These are phyloP conservation scores for Panthera leo DNA, from an alignment of 2,113 vertebrate genomes.

Conservation along the genomic window DNA sequence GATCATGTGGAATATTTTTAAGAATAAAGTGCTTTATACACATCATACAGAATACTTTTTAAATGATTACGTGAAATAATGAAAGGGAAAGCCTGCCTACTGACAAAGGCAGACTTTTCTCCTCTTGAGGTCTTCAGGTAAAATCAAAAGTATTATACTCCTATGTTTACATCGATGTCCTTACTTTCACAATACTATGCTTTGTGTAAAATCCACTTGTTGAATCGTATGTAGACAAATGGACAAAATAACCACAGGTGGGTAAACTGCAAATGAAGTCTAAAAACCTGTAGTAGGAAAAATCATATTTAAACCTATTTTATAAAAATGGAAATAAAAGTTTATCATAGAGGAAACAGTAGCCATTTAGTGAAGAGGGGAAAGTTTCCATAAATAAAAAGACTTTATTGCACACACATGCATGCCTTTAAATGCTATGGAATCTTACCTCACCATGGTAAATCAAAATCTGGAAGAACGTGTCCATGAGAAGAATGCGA, in stretches of 20 bases:
- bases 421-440: neutral
- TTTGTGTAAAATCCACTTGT: neutral
- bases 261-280: neutral
- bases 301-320: neutral
- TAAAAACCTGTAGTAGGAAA: neutral
- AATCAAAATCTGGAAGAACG: constrained; percentile 99
- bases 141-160: neutral
- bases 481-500: constrained; percentile 98
- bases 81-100: neutral
- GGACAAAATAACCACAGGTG: neutral
- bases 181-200: neutral
- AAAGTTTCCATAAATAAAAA: neutral
- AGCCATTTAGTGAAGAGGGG: neutral
- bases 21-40: neutral
- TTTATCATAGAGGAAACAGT: neutral
- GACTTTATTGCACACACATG: neutral
- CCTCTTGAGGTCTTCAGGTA: neutral
- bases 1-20: neutral
- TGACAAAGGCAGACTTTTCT: neutral
- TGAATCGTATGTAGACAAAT: neutral
- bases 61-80: neutral
- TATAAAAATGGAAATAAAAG: constrained; percentile 37
- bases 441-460: constrained; percentile 96
- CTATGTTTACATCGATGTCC: neutral
- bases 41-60: neutral